Conservation (phyloP, 2,113 vertebrate genomes). For the Caranx melampygus region DNA sequence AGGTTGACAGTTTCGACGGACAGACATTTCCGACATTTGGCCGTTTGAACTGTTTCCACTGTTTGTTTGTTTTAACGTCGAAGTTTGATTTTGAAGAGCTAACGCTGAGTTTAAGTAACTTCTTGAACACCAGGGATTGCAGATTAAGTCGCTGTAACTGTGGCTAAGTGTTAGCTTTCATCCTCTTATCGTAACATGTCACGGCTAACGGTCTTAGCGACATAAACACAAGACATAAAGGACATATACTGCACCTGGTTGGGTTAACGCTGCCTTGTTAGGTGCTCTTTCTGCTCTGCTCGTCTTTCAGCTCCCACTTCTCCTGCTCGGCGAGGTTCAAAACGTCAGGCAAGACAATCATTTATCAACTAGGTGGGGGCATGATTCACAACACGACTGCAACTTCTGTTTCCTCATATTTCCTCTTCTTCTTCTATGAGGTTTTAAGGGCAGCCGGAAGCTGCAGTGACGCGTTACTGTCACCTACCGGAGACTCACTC, state of each 20-base stretch:
- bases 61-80: not conserved
- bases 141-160: not conserved
- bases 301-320: not conserved
- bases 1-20: not conserved
- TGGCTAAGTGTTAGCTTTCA: slow-evolving; percentile 21
- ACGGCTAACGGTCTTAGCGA: not conserved
- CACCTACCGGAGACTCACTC: not conserved
- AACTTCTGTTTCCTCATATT: not conserved
- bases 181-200: not conserved
- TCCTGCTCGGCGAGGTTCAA: slow-evolving; percentile 1
- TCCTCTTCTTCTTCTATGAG: not conserved
- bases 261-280: not conserved
- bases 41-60: not conserved
- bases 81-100: not conserved
- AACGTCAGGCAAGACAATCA: not conserved
- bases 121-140: rapidly evolving
- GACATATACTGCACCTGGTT: not conserved
- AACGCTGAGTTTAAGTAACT: not conserved
- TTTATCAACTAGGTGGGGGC: not conserved
- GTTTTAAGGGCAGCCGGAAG: not conserved
- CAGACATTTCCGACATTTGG: not conserved
- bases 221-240: not conserved
- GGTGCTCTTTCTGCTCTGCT: not conserved
- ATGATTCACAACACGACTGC: not conserved
- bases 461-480: not conserved